A percentile compares a stretch with the other conserved stretches of the same genome.
Evolutionary conservation across 2,797 vertebrate genomes (phyloP).

Genomic region (Anomalospiza imberbis): DNA sequence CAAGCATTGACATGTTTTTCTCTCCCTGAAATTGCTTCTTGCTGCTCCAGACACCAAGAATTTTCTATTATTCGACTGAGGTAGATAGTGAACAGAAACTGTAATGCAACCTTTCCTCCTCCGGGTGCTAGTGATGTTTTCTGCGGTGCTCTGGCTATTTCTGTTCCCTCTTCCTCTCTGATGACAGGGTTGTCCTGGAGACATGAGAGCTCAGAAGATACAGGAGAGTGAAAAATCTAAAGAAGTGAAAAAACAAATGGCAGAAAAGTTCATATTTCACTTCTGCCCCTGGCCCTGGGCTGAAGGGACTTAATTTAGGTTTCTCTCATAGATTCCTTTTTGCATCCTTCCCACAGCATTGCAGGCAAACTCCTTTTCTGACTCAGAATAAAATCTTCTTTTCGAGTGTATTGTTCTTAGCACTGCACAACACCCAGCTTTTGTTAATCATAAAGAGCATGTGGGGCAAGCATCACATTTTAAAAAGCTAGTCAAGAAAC

Average conservation of each 20-base stretch:
- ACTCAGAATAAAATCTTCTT: conserved; percentile 44
- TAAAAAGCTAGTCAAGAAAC: background rate
- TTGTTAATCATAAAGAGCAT: background rate
- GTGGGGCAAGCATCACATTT: background rate
- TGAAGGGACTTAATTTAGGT: background rate
- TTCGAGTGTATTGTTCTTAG: background rate
- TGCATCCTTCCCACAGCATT: background rate
- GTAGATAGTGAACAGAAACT: background rate
- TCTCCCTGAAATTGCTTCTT: background rate
- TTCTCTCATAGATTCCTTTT: conserved; percentile 9
- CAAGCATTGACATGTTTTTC: background rate
- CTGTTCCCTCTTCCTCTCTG: background rate
- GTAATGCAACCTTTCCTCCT: background rate
- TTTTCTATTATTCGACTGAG: background rate
- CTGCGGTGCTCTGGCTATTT: background rate
- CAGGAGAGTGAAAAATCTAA: background rate
- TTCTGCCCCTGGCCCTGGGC: background rate
- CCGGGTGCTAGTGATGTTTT: background rate
- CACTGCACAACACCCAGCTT: background rate
- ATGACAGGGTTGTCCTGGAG: background rate
- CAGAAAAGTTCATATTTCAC: background rate
- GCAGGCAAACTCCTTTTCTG: conserved; percentile 20
- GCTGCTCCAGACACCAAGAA: background rate
- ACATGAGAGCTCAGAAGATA: background rate
- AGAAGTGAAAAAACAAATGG: background rate